These are phyloP conservation scores for Tenthredo mesomela DNA, from an alignment of 2,888 invertebrate genomes.

Conservation along the genomic window DNA sequence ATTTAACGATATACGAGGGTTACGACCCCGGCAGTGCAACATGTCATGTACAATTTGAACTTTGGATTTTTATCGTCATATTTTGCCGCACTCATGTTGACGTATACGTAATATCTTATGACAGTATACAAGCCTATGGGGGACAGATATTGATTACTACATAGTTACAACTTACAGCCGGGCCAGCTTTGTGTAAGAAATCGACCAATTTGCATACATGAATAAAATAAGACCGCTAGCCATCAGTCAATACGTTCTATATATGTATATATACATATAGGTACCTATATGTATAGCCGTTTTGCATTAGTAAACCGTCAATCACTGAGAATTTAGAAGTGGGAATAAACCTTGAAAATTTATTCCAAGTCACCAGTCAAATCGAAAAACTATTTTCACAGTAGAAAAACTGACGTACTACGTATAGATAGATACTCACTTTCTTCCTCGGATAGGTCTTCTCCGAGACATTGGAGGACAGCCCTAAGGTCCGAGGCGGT, in stretches of 20 bases:
- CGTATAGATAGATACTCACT: constrained; percentile 83
- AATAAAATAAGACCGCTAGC: background rate
- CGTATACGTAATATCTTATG: background rate
- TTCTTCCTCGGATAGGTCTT: constrained; percentile 93
- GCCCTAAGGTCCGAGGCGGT: constrained; percentile 93
- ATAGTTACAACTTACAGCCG: constrained; percentile 9
- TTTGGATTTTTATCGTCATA: background rate
- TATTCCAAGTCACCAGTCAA: background rate
- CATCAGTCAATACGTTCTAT: background rate
- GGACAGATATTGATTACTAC: background rate
- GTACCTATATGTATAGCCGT: background rate
- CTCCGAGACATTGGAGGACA: constrained; percentile 92
- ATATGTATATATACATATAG: background rate
- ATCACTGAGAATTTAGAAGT: background rate
- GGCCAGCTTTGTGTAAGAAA: background rate
- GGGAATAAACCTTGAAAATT: background rate
- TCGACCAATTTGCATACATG: constrained; percentile 14
- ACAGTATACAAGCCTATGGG: background rate
- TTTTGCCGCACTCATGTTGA: background rate
- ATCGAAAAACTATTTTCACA: background rate
- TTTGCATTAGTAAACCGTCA: constrained; percentile 14
- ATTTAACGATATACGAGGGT: background rate
- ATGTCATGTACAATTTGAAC: background rate
- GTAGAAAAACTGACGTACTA: too few relatives aligned
- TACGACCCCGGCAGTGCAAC: background rate